phyloP scores from a whole-genome alignment of 2,888 invertebrate species.

The Eurois occulta region DNA sequence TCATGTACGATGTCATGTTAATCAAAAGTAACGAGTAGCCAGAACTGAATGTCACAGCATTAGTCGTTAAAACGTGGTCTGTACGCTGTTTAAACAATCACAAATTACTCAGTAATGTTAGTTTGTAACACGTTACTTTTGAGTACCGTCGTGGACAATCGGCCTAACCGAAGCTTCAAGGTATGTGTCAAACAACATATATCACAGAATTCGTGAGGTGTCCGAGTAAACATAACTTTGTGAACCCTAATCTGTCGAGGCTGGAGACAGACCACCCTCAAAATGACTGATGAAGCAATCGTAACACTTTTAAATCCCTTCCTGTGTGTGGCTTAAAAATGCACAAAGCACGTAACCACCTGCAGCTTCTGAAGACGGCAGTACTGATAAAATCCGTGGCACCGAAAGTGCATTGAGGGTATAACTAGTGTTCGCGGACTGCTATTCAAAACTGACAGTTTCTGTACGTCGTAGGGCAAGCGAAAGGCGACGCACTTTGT shows the following conservation, averaged over 20 bases:
- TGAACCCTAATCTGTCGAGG: background rate
- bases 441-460: background rate
- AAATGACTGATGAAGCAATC: background rate
- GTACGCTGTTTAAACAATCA: background rate
- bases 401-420: background rate
- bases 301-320: background rate
- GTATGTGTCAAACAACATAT: background rate
- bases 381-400: background rate
- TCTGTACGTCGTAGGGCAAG: background rate
- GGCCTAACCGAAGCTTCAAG: background rate
- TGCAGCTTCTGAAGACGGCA: background rate
- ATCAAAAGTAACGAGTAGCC: background rate
- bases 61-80: background rate
- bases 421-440: background rate
- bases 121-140: background rate
- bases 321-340: background rate
- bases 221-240: background rate
- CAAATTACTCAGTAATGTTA: background rate
- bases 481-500: background rate
- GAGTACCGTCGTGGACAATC: background rate
- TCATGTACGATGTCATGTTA: too few relatives aligned
- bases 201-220: background rate
- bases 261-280: background rate
- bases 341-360: background rate
- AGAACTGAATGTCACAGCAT: background rate